Conservation (phyloP, 1,140 invertebrate species). For the Bradysia coprophila region DNA sequence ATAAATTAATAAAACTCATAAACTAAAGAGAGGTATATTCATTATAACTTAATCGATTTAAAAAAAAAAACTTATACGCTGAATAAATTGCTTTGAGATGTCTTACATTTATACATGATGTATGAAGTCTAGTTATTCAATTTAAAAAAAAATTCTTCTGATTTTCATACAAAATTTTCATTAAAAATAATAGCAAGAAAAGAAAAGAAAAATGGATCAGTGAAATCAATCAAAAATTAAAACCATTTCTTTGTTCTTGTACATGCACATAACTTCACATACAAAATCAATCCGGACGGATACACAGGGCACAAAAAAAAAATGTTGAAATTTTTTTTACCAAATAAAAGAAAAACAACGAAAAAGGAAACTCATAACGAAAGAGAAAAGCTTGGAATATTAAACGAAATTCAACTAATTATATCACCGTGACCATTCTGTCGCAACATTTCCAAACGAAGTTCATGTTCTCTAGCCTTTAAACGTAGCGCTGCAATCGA, state of each 20-base stretch:
- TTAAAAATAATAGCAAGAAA: too few species aligned
- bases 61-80: too few species aligned
- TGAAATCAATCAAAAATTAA: neutral
- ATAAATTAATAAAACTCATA: too few species aligned
- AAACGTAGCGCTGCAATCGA: slow-evolving; percentile 79
- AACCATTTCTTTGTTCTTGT: neutral
- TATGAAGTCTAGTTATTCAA: neutral
- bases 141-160: neutral
- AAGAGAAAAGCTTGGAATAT: too few species aligned
- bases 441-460: slow-evolving; percentile 62
- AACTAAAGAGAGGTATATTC: too few species aligned
- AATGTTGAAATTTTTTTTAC: neutral
- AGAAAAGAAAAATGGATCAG: neutral
- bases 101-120: too few species aligned
- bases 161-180: neutral
- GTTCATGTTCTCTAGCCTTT: slow-evolving; percentile 82
- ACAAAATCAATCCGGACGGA: neutral
- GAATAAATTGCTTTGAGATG: too few species aligned
- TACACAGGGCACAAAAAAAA: neutral
- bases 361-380: neutral
- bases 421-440: slow-evolving; percentile 59
- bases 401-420: slow-evolving; percentile 42
- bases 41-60: too few species aligned
- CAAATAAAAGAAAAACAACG: neutral
- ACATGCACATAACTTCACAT: neutral